Evolutionary conservation across 1,140 invertebrate genomes (phyloP).

Genomic region (Ceratina australensis): DNA sequence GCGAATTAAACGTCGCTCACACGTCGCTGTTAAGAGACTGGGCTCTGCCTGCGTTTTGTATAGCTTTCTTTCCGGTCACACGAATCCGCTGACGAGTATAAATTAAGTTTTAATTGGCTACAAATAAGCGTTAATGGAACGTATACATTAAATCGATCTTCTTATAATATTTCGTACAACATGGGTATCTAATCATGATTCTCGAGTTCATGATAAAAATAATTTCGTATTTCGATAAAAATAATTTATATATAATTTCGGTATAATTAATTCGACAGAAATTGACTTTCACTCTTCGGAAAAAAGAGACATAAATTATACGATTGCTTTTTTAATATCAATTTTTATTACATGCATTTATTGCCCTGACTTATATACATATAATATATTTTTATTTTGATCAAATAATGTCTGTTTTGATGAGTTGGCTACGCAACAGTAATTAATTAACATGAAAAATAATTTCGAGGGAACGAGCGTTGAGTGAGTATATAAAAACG

Average conservation of each 20-base stretch:
- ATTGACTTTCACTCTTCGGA: too few relatives aligned
- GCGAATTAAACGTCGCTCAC: slow-evolving; percentile 53
- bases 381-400: not conserved
- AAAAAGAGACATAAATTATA: too few relatives aligned
- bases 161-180: not conserved
- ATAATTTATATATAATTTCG: too few relatives aligned
- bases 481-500: not conserved
- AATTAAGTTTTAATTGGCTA: slow-evolving; percentile 36
- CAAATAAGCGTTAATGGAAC: slow-evolving; percentile 35
- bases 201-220: too few relatives aligned
- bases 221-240: too few relatives aligned
- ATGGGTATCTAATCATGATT: not conserved
- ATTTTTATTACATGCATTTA: too few relatives aligned
- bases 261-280: too few relatives aligned
- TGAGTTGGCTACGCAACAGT: not conserved
- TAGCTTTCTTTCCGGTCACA: slow-evolving; percentile 8
- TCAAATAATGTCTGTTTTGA: not conserved
- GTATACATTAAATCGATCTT: slow-evolving; percentile 15
- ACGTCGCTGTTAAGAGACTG: slow-evolving; percentile 29
- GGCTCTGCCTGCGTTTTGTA: slow-evolving; percentile 4
- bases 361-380: too few relatives aligned
- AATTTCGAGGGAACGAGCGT: not conserved
- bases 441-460: slow-evolving; percentile 3
- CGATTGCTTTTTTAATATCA: too few relatives aligned
- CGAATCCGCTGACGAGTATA: slow-evolving; percentile 27